Conservation (phyloP, 1,140 invertebrate genomes). For the Camponotus floridanus region DNA sequence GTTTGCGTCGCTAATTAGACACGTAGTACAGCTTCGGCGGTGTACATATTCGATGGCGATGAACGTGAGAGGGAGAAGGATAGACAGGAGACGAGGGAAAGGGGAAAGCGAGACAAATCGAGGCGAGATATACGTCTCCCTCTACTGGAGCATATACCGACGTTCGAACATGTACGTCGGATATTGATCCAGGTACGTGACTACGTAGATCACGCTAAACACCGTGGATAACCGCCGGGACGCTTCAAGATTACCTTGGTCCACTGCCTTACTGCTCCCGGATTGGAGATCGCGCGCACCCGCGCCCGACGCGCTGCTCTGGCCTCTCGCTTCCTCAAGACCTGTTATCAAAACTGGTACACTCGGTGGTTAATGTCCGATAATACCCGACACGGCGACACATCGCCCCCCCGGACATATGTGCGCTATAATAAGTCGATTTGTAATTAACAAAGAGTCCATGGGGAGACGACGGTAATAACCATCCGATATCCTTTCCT, state of each 20-base stretch:
- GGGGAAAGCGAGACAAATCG: constrained; percentile 39
- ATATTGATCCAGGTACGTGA: constrained; percentile 74
- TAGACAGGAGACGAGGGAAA: not conserved
- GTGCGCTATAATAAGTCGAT: constrained; percentile 50
- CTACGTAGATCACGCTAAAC: constrained; percentile 75
- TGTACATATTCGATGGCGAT: constrained; percentile 53
- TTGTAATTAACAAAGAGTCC: constrained; percentile 32
- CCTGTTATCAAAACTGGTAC: constrained; percentile 77
- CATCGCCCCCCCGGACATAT: constrained; percentile 19
- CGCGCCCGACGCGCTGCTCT: not conserved
- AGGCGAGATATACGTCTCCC: constrained; percentile 62
- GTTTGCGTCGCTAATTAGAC: constrained; percentile 83
- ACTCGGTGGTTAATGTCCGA: constrained; percentile 29
- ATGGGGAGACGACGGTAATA: constrained; percentile 27
- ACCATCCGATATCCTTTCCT: constrained; percentile 46
- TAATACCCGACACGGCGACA: constrained; percentile 9
- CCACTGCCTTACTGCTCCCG: constrained; percentile 75
- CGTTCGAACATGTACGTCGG: constrained; percentile 68
- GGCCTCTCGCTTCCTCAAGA: constrained; percentile 51
- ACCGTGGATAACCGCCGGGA: constrained; percentile 69
- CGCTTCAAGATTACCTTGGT: constrained; percentile 74
- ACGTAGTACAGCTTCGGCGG: constrained; percentile 75
- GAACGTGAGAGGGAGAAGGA: constrained; percentile 3
- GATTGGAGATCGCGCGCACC: constrained; percentile 48
- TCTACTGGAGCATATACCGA: constrained; percentile 41